Conservation (phyloP, 2,797 vertebrate genomes). For the Pogoniulus pusillus region DNA sequence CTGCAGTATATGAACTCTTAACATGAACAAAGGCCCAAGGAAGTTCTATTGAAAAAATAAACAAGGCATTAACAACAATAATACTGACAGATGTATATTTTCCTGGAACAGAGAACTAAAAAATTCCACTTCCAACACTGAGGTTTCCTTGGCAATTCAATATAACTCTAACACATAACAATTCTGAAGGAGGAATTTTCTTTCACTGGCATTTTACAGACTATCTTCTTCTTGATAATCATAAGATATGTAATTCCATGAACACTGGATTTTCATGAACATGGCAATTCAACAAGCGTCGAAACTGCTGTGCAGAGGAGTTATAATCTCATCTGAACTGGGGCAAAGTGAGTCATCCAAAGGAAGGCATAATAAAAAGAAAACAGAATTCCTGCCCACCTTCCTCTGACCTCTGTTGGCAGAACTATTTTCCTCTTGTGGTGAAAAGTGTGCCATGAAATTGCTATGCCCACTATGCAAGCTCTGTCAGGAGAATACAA, state of each 20-base stretch:
- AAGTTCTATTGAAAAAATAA: conserved; percentile 6
- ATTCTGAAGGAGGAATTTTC: neutral
- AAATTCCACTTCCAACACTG: neutral
- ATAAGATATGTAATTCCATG: neutral
- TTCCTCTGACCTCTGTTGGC: conserved; percentile 39
- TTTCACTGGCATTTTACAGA: neutral
- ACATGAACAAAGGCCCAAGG: neutral
- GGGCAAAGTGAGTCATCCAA: conserved; percentile 34
- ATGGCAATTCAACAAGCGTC: neutral
- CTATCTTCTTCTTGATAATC: neutral
- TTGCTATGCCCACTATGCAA: neutral
- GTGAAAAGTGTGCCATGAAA: neutral
- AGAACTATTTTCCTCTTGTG: neutral
- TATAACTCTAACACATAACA: neutral
- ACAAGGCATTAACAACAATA: neutral
- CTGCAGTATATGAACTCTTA: neutral
- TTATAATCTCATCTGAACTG: conserved; percentile 18
- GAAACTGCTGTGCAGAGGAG: neutral
- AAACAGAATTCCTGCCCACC: conserved; percentile 12
- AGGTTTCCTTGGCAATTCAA: neutral
- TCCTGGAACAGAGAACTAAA: conserved; percentile 5
- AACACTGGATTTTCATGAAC: no score
- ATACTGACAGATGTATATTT: neutral
- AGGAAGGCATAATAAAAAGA: conserved; percentile 23
- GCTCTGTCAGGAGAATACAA: neutral